phyloP scores from a whole-genome alignment of 2,797 vertebrate species.

The Kryptolebias ocellatus region DNA sequence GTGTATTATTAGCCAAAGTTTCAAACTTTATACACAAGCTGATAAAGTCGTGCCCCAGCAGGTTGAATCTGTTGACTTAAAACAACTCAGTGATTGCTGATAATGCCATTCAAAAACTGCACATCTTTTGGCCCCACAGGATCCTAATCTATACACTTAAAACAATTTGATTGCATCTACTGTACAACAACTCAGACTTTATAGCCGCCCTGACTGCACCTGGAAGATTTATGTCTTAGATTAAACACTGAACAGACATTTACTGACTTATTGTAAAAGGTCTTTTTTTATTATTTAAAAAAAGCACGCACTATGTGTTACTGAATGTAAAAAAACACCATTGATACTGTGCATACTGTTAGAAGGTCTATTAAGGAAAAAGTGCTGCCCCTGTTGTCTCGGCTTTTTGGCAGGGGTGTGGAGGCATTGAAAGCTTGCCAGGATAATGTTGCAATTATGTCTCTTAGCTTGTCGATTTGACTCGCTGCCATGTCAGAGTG shows the following conservation, averaged over 20 bases:
- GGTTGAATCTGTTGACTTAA: too few species aligned
- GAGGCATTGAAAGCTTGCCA: conserved; percentile 28
- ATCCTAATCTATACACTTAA: conserved; percentile 3
- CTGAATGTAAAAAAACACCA: background rate
- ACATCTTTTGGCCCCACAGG: conserved; percentile 2
- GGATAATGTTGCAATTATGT: conserved; percentile 51
- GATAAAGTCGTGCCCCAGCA: conserved; percentile 22
- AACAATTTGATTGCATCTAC: conserved; percentile 17
- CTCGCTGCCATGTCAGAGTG: conserved; percentile 52
- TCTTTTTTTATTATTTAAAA: background rate
- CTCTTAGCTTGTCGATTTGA: conserved; percentile 52
- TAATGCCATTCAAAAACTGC: conserved; percentile 33
- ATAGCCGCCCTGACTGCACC: background rate
- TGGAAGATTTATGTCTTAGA: background rate
- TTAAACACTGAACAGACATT: background rate
- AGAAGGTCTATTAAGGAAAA: conserved; percentile 2
- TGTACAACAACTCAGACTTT: background rate
- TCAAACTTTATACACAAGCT: conserved; percentile 10
- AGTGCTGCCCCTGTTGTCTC: conserved; percentile 5
- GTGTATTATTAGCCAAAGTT: conserved; percentile 16
- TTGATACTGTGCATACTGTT: conserved; percentile 16
- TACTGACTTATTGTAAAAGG: background rate
- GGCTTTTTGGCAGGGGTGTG: conserved; percentile 21
- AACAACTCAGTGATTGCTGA: conserved; percentile 15
- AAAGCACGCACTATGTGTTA: background rate